Percentiles rank a stretch among this genome's conserved stretches.
Evolutionary conservation across 2,888 invertebrate species (phyloP).

Genomic region (Epirrhoe alternata): DNA sequence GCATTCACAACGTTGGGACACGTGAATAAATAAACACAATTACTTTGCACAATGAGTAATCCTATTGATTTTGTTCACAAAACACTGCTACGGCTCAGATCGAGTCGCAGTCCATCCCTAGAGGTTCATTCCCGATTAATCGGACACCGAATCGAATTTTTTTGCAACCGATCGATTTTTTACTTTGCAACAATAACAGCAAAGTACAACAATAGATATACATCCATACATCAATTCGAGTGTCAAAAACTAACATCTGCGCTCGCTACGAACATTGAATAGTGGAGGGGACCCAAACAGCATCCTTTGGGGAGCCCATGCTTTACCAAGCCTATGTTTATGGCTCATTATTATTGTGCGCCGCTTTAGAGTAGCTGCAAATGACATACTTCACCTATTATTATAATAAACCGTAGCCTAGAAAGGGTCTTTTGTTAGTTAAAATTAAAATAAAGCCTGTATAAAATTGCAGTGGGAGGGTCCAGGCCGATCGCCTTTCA

Average conservation of each 20-base stretch:
- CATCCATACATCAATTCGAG: slow-evolving; percentile 84
- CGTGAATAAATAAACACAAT: slow-evolving; percentile 85
- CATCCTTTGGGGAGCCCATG: slow-evolving; percentile 72
- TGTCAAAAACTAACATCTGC: slow-evolving; percentile 86
- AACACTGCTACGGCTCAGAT: slow-evolving; percentile 67
- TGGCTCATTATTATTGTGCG: slow-evolving; percentile 81
- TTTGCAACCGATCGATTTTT: slow-evolving; percentile 72
- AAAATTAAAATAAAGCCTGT: slow-evolving; percentile 70
- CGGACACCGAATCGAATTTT: slow-evolving; percentile 65
- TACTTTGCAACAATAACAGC: slow-evolving; percentile 73
- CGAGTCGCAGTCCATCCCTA: slow-evolving; percentile 62
- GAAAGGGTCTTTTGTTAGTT: slow-evolving; percentile 70
- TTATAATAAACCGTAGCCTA: slow-evolving; percentile 75
- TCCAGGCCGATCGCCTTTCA: slow-evolving; percentile 59
- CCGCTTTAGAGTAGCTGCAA: slow-evolving; percentile 80
- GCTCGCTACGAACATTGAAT: slow-evolving; percentile 77
- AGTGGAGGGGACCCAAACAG: slow-evolving; percentile 67
- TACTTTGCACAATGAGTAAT: slow-evolving; percentile 78
- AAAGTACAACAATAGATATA: slow-evolving; percentile 75
- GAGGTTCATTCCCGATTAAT: slow-evolving; percentile 71
- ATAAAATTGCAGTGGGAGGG: slow-evolving; percentile 67
- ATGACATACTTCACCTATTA: slow-evolving; percentile 81
- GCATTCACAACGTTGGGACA: slow-evolving; percentile 78
- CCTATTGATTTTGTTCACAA: slow-evolving; percentile 75
- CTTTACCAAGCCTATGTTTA: slow-evolving; percentile 78